Evolutionary conservation across 2,113 vertebrate genomes (phyloP).

Genomic region (Vidua macroura): DNA sequence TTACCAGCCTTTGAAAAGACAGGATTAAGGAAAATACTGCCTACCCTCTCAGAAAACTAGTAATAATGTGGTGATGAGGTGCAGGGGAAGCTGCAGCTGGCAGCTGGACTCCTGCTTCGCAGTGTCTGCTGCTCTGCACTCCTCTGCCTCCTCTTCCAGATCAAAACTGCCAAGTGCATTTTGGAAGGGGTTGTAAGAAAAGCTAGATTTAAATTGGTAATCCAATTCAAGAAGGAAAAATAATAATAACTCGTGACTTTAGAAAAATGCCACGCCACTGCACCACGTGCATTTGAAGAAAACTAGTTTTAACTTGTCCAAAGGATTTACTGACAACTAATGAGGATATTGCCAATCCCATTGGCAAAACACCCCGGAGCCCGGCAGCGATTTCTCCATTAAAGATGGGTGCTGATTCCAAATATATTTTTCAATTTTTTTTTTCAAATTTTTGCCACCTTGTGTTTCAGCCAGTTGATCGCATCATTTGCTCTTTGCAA

Average conservation of each 20-base stretch:
- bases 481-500: not conserved
- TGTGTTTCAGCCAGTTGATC: not conserved
- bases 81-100: not conserved
- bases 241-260: not conserved
- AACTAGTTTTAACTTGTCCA: not conserved
- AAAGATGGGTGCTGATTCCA: not conserved
- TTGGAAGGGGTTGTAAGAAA: not conserved
- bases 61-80: not conserved
- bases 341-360: not conserved
- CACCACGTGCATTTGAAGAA: not conserved
- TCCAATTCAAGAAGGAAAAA: not conserved
- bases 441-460: not conserved
- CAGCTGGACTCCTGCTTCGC: not conserved
- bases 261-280: fast-evolving
- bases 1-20: not conserved
- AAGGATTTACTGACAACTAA: not conserved
- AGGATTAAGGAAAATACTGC: not conserved
- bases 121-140: not conserved
- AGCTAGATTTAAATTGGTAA: not conserved
- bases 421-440: not conserved
- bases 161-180: not conserved
- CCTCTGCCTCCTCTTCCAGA: not conserved
- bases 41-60: not conserved
- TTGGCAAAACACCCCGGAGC: not conserved
- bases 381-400: fast-evolving